Evolutionary conservation across 2,113 vertebrate genomes (phyloP).

Genomic region (cat (Felis catus)): DNA sequence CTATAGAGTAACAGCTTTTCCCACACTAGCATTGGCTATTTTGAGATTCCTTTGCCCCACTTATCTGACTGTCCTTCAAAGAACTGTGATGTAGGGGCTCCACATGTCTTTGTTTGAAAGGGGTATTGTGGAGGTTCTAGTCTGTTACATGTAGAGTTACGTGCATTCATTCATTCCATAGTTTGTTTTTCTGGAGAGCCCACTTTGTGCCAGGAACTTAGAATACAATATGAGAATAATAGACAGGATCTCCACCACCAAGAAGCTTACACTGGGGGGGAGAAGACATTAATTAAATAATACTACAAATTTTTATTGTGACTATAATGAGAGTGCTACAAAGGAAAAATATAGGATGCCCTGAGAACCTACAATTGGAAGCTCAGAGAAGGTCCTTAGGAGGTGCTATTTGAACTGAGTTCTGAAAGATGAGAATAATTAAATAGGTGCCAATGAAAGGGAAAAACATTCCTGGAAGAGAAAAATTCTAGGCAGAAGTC

Average conservation of each 20-base stretch:
- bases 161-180: background rate
- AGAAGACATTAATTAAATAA: background rate
- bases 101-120: background rate
- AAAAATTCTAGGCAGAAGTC: background rate
- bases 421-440: background rate
- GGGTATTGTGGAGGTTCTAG: background rate
- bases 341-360: background rate
- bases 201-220: background rate
- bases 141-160: background rate
- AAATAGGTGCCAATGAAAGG: background rate
- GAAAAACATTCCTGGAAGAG: background rate
- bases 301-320: background rate
- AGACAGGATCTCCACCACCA: background rate
- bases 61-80: background rate
- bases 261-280: background rate
- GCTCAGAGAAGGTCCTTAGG: background rate
- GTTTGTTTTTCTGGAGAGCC: background rate
- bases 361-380: background rate
- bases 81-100: background rate
- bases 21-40: constrained; percentile 11
- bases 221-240: constrained; percentile 11
- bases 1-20: background rate
- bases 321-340: background rate
- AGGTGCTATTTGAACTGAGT: background rate
- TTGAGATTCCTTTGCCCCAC: constrained; percentile 1